A percentile compares a stretch with the other conserved stretches of the same genome.
phyloP scores from a whole-genome alignment of 2,888 invertebrate genomes.

The Drosophila putrida region DNA sequence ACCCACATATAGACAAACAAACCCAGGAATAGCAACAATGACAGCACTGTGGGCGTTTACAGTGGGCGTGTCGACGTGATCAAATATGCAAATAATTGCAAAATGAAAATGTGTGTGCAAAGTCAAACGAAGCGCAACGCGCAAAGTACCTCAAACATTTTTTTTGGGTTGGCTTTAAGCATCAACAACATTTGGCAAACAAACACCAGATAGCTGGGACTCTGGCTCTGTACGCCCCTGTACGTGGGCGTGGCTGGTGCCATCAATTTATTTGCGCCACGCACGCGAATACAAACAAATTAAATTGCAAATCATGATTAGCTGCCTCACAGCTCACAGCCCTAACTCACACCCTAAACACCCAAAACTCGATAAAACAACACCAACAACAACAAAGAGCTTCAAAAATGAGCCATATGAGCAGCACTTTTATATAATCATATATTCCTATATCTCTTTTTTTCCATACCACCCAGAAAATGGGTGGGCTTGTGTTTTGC shows the following conservation, averaged over 20 bases:
- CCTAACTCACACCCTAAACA: neutral
- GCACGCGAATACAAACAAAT: constrained; percentile 79
- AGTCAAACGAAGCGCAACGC: constrained; percentile 50
- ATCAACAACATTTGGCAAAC: constrained; percentile 33
- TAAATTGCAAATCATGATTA: constrained; percentile 81
- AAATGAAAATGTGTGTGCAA: constrained; percentile 61
- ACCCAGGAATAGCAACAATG: neutral
- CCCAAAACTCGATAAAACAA: constrained; percentile 23
- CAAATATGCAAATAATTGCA: constrained; percentile 75
- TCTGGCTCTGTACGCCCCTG: constrained; percentile 1
- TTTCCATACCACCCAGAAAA: constrained; percentile 9
- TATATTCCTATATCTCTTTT: constrained; percentile 34
- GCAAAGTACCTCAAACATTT: constrained; percentile 42
- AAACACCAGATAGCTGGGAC: constrained; percentile 21
- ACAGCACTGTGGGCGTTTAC: constrained; percentile 27
- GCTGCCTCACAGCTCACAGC: constrained; percentile 58
- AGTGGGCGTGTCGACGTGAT: constrained; percentile 63
- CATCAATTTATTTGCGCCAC: constrained; percentile 78
- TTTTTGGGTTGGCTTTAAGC: constrained; percentile 41
- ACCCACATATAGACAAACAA: neutral
- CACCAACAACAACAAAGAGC: constrained; percentile 11
- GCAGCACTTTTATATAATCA: constrained; percentile 49
- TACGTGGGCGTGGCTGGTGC: constrained; percentile 37
- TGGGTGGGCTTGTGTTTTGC: constrained; percentile 30
- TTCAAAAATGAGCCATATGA: constrained; percentile 27